Base-by-base conservation (phyloP, 1,140 invertebrate genomes). In the Drosophila guanche region DNA sequence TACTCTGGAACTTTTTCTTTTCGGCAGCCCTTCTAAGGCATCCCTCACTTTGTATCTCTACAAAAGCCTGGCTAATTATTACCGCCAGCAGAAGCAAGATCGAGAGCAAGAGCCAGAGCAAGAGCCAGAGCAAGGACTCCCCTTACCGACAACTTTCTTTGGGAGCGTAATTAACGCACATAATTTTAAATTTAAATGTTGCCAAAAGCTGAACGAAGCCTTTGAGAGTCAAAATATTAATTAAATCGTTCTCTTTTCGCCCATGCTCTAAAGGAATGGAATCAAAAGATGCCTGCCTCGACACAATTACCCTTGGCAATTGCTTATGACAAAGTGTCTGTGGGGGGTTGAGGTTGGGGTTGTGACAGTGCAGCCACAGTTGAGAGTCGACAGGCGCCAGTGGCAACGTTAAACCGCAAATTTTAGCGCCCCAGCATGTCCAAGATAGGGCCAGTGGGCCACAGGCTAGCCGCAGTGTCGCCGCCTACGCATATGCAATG, bases 141-240 rank as follows among this genome's bases (percentile, higher is more conserved):
- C 43, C 27, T 7, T 5, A 20, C 46, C n/a, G 12, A 7, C 42
- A 22, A 45, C 45, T 23, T 47, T 29, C 57, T 59, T 65, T 52
- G 67, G 60, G 47, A 47, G 76, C 62, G 79, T 88, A 88, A 88
- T 88, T 88, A 88, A 84, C 84, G 75, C 70, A 81, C 84, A 88
- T 88, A 83, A 88, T 88, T 88, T 88, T 79, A 88, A 88, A 89
- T 88, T 88, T 86, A 86, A 86, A 86, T 86, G 83, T 88, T 57
- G 83, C 78, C 83, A 77, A 85, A 85, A 79, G 81, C 71, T 65
- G 81, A 86, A 86, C 68, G 81, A 86, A 86, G 70, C 83, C 83
- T 88, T 88, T 88, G 72, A 65, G 60, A 85, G 81, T 75, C 78
- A 88, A 75, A 79, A 83, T 88, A 78, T 88, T 88, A 88, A 88